phyloP scores from a whole-genome alignment of 2,888 invertebrate species.

The Gnatocerus cornutus region DNA sequence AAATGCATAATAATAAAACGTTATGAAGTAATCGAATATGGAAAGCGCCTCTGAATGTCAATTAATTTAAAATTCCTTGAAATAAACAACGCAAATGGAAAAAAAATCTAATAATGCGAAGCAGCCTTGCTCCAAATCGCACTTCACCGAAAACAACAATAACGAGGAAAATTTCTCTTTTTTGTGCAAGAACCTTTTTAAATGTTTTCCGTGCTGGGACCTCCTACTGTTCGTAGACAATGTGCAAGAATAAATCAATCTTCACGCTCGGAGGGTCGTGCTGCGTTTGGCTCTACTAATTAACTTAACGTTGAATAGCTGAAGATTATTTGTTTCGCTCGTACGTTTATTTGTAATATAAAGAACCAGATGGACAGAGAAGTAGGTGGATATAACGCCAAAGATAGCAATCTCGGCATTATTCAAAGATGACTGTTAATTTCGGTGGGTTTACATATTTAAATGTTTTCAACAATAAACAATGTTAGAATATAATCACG shows the following conservation, averaged over 20 bases:
- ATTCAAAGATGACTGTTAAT: conserved; percentile 27
- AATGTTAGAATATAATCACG: conserved; percentile 29
- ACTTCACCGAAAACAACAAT: conserved; percentile 12
- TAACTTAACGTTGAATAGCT: conserved; percentile 61
- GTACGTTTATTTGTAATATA: conserved; percentile 46
- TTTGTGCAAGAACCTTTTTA: conserved; percentile 24
- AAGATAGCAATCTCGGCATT: conserved; percentile 24
- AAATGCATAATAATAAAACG: conserved; percentile 38
- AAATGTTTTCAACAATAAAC: conserved; percentile 34
- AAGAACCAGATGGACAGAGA: conserved; percentile 1
- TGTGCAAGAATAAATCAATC: conserved; percentile 63
- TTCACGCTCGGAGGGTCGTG: conserved; percentile 60
- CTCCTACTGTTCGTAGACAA: conserved; percentile 61
- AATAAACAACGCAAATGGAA: conserved; percentile 12
- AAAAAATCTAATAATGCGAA: conserved; percentile 4
- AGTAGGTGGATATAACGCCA: conserved; percentile 19
- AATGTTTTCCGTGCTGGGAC: conserved; percentile 23
- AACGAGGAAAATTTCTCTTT: conserved; percentile 8
- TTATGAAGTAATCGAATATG: conserved; percentile 37
- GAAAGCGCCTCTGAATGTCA: conserved; percentile 32
- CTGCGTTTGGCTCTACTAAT: conserved; percentile 59
- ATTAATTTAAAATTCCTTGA: conserved; percentile 40
- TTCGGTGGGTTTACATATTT: conserved; percentile 34
- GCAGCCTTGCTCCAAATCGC: conserved; percentile 38
- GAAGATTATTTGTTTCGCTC: conserved; percentile 58